phyloP scores from a whole-genome alignment of 2,888 invertebrate genomes.

The Agrochola macilenta region DNA sequence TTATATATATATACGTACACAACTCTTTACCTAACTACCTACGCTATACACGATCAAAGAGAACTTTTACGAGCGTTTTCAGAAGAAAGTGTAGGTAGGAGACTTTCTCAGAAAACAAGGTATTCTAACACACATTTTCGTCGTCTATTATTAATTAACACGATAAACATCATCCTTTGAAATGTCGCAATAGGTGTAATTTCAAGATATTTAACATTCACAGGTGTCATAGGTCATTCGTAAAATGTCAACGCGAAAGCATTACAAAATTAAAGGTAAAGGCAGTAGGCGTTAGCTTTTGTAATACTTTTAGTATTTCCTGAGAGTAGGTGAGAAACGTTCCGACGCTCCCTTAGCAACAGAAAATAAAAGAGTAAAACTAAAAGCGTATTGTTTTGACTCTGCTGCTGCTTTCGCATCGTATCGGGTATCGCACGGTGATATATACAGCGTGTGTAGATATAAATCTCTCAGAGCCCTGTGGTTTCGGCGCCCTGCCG shows the following conservation, averaged over 20 bases:
- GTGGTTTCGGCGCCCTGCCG: conserved; percentile 80
- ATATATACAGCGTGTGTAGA: conserved; percentile 66
- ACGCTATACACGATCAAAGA: conserved; percentile 48
- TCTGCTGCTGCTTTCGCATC: conserved; percentile 62
- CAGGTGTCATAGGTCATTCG: conserved; percentile 45
- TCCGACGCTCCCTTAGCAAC: conserved; percentile 42
- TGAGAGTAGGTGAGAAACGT: conserved; percentile 40
- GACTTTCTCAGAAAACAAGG: conserved; percentile 27
- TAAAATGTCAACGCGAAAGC: conserved; percentile 61
- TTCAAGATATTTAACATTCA: conserved; percentile 56
- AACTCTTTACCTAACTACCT: conserved; percentile 20
- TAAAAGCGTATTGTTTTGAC: conserved; percentile 72
- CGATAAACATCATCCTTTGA: conserved; percentile 34
- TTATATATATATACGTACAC: conserved; percentile 16
- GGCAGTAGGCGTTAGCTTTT: conserved; percentile 45
- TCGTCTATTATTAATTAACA: conserved; percentile 18
- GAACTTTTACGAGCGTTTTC: conserved; percentile 50
- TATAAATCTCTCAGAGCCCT: conserved; percentile 71
- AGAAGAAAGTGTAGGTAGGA: conserved; percentile 35
- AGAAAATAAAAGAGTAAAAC: conserved; percentile 65
- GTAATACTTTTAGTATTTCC: conserved; percentile 48
- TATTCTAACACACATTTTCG: conserved; percentile 5
- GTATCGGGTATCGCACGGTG: conserved; percentile 74
- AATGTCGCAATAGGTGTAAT: conserved; percentile 37
- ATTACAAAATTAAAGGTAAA: conserved; percentile 50